Base-by-base conservation (phyloP, 1,140 invertebrate species). In the Drosophila repleta region DNA sequence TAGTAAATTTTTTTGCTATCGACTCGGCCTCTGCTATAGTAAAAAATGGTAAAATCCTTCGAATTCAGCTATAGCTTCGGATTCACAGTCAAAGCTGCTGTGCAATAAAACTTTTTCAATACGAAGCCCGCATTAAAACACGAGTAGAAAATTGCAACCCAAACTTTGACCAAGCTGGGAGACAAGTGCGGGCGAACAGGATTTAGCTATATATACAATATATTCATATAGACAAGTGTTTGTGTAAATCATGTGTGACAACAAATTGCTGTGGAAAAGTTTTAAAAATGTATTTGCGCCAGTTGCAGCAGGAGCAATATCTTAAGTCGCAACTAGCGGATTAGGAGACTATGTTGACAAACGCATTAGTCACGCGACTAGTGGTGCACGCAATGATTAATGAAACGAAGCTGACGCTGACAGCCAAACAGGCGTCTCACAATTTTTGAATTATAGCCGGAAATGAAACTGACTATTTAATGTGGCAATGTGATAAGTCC, bases 71-170 rank as follows among this genome's bases (percentile, higher is more conserved):
- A n/a, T n/a, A 26, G 5, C 46, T n/a, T 55, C 29, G 32, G 51
- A 46, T 37, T 7, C 21, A n/a, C 45, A 53, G 51, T 46, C 21
- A 43, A 52, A 61, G 72, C 71, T 75, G 71, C 71, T 85, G 80
- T 63, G 64, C 76, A 88, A 87, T 87, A 84, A 88, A 87, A 87
- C 78, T 87, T 88, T 87, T 87, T 82, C 82, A 82, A 85, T 82
- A 82, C 71, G 57, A n/a, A 41, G n/a, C 39, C 39, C 65, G 81
- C 76, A 84, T 84, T 84, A 80, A 85, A 77, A 74, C 65, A 46
- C 66, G 74, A 85, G 81, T 85, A 77, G 74, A 75, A 75, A 85
- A 80, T 69, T 81, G 66, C 78, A 74, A 81, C 60, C 66, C 48
- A 75, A 85, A 82, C 74, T 82, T 82, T 81, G 82, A 81, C 70